Conservation (phyloP, 2,888 invertebrate species). For the Prionchulus punctatus region DNA sequence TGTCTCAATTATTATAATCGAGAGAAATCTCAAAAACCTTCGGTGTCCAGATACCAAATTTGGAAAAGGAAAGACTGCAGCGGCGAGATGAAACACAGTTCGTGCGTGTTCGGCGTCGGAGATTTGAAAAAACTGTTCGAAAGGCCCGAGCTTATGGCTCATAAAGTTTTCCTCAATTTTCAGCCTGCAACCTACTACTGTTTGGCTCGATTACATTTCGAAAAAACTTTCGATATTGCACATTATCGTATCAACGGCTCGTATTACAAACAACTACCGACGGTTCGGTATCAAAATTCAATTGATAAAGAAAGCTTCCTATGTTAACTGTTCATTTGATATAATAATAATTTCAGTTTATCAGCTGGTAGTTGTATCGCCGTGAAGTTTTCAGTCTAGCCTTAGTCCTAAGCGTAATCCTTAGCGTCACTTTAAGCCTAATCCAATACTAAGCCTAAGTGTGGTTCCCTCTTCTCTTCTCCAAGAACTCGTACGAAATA, state of each 20-base stretch:
- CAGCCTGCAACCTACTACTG: slow-evolving; percentile 1
- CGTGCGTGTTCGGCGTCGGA: slow-evolving; percentile 28
- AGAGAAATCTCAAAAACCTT: background rate
- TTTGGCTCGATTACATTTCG: background rate
- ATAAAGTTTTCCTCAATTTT: background rate
- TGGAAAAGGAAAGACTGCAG: background rate
- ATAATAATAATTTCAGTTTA: too few relatives aligned
- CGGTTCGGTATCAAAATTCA: background rate
- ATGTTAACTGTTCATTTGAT: too few relatives aligned
- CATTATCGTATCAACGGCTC: background rate
- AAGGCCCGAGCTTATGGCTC: background rate
- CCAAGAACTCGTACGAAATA: too few relatives aligned
- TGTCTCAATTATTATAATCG: background rate
- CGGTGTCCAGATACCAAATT: background rate
- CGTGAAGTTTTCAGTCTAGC: too few relatives aligned
- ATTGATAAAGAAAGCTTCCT: background rate
- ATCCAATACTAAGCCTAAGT: too few relatives aligned
- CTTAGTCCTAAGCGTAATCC: too few relatives aligned
- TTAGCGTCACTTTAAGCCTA: too few relatives aligned
- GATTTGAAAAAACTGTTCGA: slow-evolving; percentile 16
- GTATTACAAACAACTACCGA: background rate
- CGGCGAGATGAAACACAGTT: slow-evolving; percentile 14
- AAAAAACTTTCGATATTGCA: too few relatives aligned
- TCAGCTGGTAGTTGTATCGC: too few relatives aligned
- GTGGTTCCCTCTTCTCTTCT: too few relatives aligned